These are phyloP conservation scores for Gila robusta DNA, from an alignment of 2,797 vertebrate species.

Conservation along the genomic window DNA sequence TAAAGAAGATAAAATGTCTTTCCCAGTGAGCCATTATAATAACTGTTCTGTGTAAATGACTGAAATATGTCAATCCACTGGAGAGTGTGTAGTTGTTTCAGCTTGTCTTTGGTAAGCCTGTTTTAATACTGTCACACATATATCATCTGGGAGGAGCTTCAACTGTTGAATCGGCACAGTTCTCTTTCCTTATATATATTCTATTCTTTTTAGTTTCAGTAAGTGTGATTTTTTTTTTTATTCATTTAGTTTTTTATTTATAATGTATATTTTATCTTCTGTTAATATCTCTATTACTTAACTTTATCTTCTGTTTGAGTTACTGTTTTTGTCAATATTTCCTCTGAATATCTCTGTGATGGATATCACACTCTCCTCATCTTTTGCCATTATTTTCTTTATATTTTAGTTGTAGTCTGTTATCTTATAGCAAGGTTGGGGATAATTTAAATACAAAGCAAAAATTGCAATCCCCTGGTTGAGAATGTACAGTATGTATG, in stretches of 20 bases:
- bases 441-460: not conserved
- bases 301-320: not conserved
- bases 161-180: not conserved
- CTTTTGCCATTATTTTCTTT: no score
- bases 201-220: not conserved
- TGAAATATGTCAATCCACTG: not conserved
- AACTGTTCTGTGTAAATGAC: not conserved
- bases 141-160: constrained; percentile 2
- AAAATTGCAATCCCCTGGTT: not conserved
- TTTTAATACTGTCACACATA: not conserved
- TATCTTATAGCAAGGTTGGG: not conserved
- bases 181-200: not conserved
- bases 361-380: no score
- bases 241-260: not conserved
- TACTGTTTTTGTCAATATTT: not conserved
- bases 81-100: not conserved
- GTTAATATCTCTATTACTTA: not conserved
- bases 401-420: not conserved
- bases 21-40: constrained; percentile 3
- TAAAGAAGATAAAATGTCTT: not conserved
- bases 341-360: not conserved
- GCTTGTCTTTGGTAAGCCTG: not conserved
- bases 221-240: not conserved
- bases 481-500: no score
- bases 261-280: not conserved